Evolutionary conservation across 2,113 vertebrate genomes (phyloP).

Genomic region (Zosterops japonicus): DNA sequence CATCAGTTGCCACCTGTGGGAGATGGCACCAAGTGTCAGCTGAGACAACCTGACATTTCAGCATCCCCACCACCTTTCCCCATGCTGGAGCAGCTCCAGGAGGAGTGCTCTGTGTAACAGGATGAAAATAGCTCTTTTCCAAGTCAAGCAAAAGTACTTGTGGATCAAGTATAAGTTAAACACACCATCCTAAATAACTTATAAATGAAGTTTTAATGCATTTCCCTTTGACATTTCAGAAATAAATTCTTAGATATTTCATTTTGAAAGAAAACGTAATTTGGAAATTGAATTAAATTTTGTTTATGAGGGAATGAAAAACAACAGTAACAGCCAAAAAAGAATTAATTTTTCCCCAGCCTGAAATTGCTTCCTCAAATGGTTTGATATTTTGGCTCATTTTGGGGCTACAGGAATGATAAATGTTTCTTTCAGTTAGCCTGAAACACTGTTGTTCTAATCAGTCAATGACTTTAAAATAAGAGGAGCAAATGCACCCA

Average conservation of each 20-base stretch:
- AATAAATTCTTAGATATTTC: background rate
- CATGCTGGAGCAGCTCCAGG: fast-evolving
- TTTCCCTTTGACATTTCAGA: background rate
- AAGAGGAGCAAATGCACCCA: background rate
- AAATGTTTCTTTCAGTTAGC: background rate
- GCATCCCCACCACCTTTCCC: background rate
- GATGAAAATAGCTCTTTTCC: background rate
- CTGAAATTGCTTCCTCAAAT: background rate
- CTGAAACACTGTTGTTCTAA: background rate
- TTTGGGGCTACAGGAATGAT: background rate
- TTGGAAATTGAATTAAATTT: background rate
- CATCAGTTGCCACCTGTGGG: background rate
- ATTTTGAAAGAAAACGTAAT: background rate
- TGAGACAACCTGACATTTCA: background rate
- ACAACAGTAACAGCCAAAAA: background rate
- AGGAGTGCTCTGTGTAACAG: fast-evolving
- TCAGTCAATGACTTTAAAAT: background rate
- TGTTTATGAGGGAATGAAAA: background rate
- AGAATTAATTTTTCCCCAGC: background rate
- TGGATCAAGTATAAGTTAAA: background rate
- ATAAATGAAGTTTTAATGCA: background rate
- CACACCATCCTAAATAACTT: background rate
- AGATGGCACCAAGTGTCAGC: fast-evolving
- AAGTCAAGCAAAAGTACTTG: background rate
- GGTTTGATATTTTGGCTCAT: background rate